Conservation (phyloP, 2,888 invertebrate species). For the Phytoseiulus persimilis region DNA sequence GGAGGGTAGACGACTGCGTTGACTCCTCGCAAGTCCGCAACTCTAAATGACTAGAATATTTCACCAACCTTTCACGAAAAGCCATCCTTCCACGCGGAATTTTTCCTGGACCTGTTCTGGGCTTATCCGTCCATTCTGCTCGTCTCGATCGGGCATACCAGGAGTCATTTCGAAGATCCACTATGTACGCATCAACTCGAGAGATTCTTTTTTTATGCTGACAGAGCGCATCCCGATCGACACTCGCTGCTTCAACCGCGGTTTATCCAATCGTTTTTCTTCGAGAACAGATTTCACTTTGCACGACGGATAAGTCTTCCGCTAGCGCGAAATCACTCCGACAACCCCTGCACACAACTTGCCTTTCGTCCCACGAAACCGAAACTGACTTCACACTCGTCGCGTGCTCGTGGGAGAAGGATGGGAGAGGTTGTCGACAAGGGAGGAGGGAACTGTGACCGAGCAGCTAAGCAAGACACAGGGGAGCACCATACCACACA, state of each 20-base stretch:
- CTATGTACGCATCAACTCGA: not conserved
- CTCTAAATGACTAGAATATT: too few species aligned
- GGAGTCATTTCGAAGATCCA: not conserved
- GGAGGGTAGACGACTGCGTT: too few species aligned
- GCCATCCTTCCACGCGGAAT: conserved; percentile 35
- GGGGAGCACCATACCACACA: not conserved
- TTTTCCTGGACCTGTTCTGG: conserved; percentile 8
- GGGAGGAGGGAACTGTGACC: not conserved
- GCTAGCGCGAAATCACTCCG: not conserved
- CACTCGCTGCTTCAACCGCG: not conserved
- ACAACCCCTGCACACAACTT: not conserved
- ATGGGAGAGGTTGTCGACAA: not conserved
- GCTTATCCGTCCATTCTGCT: not conserved
- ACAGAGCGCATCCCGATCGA: not conserved
- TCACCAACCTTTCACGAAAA: conserved; percentile 11
- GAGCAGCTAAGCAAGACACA: not conserved
- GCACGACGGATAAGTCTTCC: not conserved
- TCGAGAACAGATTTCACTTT: not conserved
- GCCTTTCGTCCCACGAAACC: not conserved
- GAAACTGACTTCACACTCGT: not conserved
- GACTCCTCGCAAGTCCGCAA: too few species aligned
- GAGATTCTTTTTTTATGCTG: not conserved
- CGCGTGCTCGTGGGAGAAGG: conserved; percentile 5
- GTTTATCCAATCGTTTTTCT: not conserved
- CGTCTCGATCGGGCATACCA: not conserved